Evolutionary conservation across 35 echinoderm and acorn worm species (phyloP).

Genomic region (Stichopus chloronotus): DNA sequence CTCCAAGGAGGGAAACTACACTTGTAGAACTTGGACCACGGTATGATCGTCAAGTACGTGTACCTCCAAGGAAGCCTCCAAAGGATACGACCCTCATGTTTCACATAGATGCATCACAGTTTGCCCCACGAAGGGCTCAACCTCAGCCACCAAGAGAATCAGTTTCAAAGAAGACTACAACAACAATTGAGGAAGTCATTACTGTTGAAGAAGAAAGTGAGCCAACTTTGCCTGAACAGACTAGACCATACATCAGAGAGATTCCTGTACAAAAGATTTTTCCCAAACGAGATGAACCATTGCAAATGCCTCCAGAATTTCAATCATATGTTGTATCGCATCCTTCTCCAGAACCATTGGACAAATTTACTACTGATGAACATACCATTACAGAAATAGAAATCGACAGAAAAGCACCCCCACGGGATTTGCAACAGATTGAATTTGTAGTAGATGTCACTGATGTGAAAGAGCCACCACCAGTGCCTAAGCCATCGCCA

Average conservation of each 20-base stretch:
- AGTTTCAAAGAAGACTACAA: slow-evolving; percentile 28
- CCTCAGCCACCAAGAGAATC: slow-evolving; percentile 14
- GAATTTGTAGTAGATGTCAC: slow-evolving; percentile 54
- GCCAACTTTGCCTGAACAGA: not conserved
- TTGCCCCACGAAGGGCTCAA: slow-evolving; percentile 17
- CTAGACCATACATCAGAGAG: slow-evolving; percentile 38
- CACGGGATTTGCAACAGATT: slow-evolving; percentile 48
- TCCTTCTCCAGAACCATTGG: slow-evolving; percentile 22
- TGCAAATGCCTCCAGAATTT: slow-evolving; percentile 59
- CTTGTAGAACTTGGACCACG: slow-evolving; percentile 43
- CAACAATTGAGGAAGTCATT: slow-evolving; percentile 46
- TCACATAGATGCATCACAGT: slow-evolving; percentile 35
- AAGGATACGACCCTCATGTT: slow-evolving; percentile 16
- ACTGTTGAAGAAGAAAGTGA: slow-evolving; percentile 61
- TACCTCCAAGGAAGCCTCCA: slow-evolving; percentile 30
- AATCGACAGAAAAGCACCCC: slow-evolving; percentile 47
- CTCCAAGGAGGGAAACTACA: slow-evolving; percentile 44
- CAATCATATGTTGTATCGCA: slow-evolving; percentile 55
- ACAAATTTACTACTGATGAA: slow-evolving; percentile 42
- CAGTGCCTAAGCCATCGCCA: slow-evolving; percentile 7
- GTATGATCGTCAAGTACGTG: slow-evolving; percentile 26
- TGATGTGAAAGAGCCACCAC: slow-evolving; percentile 33
- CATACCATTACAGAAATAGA: slow-evolving; percentile 44
- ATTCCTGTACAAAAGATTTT: slow-evolving; percentile 32
- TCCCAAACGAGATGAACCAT: slow-evolving; percentile 24